phyloP scores from a whole-genome alignment of 2,113 vertebrate genomes.

The Isurus oxyrinchus region DNA sequence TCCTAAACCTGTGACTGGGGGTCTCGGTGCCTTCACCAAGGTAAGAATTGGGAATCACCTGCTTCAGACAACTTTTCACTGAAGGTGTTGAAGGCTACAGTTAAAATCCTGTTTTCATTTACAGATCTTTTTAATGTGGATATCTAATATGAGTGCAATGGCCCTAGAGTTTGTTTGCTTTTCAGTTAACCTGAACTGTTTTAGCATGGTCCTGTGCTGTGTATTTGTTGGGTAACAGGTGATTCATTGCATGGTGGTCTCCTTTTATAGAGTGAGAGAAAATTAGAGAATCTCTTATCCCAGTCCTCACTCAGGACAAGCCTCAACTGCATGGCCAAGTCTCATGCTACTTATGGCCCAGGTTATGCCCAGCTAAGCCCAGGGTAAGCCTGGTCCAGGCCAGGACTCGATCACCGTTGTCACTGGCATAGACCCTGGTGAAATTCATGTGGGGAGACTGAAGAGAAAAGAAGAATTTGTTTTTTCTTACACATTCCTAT shows the following conservation, averaged over 20 bases:
- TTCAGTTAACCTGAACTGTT: neutral
- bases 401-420: neutral
- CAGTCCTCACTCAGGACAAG: neutral
- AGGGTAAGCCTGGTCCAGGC: neutral
- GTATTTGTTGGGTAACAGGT: neutral
- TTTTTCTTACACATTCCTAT: neutral
- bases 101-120: neutral
- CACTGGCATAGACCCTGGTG: neutral
- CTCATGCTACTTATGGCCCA: too few relatives aligned
- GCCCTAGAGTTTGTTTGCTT: neutral
- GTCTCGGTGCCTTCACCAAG: conserved; percentile 72
- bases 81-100: neutral
- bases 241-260: neutral
- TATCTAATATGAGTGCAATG: neutral
- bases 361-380: too few relatives aligned
- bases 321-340: neutral
- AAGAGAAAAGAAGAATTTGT: neutral
- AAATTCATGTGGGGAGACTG: neutral
- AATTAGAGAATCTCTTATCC: neutral
- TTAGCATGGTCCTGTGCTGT: neutral
- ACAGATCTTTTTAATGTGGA: neutral
- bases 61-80: neutral
- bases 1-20: conserved; percentile 65
- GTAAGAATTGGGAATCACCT: conserved; percentile 44
- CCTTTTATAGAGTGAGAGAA: neutral